Base-by-base conservation (phyloP, 37 sponge, comb jelly and placozoan species). In the Dysidea cf. avara region DNA sequence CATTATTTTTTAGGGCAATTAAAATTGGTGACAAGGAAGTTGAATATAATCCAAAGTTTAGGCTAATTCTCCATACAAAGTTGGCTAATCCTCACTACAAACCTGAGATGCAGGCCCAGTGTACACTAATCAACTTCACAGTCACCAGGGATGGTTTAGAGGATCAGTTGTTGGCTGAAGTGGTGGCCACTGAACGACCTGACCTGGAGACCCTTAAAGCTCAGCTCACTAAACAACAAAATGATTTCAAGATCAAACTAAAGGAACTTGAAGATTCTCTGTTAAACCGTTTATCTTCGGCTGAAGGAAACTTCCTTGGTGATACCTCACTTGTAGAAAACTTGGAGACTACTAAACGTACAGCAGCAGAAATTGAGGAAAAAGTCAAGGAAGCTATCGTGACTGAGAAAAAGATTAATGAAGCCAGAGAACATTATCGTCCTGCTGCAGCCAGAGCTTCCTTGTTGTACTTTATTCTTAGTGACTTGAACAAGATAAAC, bases 1-100 rank as follows among this genome's bases (percentile, higher is more conserved):
- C n/a, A 20, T 71, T 17, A 32, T n/a, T n/a, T n/a, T n/a, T n/a
- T n/a, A 71, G 71, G n/a, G 61, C 53, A 48, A 91, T 97, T 78
- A 94, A 94, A 81, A 94, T 97, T 49, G 99, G 99, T 31, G 99
- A 97, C 85, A 97, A 94, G 81, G 99, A 97, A 62, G 90, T 97
- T 16, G 99, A 97, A 53, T 97, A 93, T 56, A 75, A 88, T 71
- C 86, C 92, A 18, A 65, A 85, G 67, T 97, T 91, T 86, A 74
- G 87, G 29, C 84, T 97, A 34, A 83, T 77, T 39, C 56, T 92
- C 0, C 82, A 97, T 77, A 97, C 99, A 17, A 97, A 97, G 69
- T 82, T 97, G 39, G 99, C 99, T 53, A 97, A 97, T 39, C 99
- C 99, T 66, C 99, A 97, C 72, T 97, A 97, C 95, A 97, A 97